Percentiles rank a stretch among this genome's conserved stretches.
These are phyloP conservation scores for Ceyx margarethae DNA, from an alignment of 2,113 vertebrate species.

Conservation along the genomic window DNA sequence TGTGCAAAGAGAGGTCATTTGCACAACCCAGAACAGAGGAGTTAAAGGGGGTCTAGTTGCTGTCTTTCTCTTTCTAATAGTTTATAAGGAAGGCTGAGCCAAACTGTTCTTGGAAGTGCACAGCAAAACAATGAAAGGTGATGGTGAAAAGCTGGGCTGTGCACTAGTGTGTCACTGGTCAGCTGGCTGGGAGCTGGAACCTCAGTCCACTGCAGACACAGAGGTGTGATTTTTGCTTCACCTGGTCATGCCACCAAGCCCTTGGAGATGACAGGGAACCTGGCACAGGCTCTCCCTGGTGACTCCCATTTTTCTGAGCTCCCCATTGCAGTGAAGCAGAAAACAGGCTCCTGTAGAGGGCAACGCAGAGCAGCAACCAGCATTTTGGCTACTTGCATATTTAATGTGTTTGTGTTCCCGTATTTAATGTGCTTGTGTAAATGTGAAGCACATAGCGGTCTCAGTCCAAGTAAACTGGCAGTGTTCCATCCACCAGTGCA, in stretches of 20 bases:
- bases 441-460: rapidly evolving
- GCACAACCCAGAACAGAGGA: not conserved
- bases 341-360: not conserved
- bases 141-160: not conserved
- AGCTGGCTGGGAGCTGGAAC: not conserved
- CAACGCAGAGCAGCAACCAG: not conserved
- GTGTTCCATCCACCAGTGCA: not conserved
- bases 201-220: not conserved
- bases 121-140: not conserved
- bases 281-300: not conserved
- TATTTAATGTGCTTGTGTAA: rapidly evolving
- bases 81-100: not conserved
- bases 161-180: not conserved
- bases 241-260: not conserved
- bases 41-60: not conserved
- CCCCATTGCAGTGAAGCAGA: not conserved
- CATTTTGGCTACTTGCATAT: not conserved
- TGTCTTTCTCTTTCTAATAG: not conserved
- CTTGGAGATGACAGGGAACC: not conserved
- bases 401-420: rapidly evolving
- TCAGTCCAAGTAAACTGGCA: not conserved
- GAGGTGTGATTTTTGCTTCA: not conserved
- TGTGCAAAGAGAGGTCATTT: not conserved
- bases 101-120: not conserved
- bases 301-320: not conserved